Base-by-base conservation (phyloP, 2,888 invertebrate species). In the Schizotus pectinicornis region DNA sequence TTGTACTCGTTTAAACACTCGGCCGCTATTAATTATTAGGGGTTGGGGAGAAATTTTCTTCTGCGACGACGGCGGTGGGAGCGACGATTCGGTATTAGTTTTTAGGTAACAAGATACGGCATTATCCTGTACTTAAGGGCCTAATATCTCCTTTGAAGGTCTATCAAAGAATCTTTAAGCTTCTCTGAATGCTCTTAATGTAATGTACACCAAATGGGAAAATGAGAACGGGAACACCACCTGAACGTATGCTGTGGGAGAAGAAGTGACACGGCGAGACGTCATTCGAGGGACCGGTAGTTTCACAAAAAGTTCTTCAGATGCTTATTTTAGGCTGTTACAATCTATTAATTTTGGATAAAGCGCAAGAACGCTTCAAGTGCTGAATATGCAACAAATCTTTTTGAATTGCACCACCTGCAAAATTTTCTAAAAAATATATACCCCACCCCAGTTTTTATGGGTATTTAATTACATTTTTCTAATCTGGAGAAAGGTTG, bases 91-190 rank as follows among this genome's bases (percentile, higher is more conserved):
- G n/a, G 43, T 53, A 54, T 59, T 58, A 54, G 50, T 59, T 54
- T 55, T 59, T 55, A 48, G 57, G 70, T 68, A 71, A 72, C 67
- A 69, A 68, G 72, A 72, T 70, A 65, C 69, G 61, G 59, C 56
- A 67, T 67, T 69, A 65, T 67, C 61, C 42, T 35, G 56, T 63
- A 63, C 62, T 65, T 63, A 60, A 58, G 57, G 62, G 68, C 68
- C 68, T 71, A 69, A 70, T 68, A 69, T 67, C 63, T 70, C 66
- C 67, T 72, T 72, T 70, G 69, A 71, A 63, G 67, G 58, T 67
- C 67, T 69, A 72, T 72, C 70, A 72, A 70, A 70, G 70, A 70
- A 71, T 71, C 70, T 71, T 68, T 54, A 59, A 64, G 62, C 65
- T 60, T 41, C 52, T 45, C 30, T 50, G 56, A 59, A 64, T 59